Conservation (phyloP, 2,888 invertebrate species). For the Drosophila rellima region DNA sequence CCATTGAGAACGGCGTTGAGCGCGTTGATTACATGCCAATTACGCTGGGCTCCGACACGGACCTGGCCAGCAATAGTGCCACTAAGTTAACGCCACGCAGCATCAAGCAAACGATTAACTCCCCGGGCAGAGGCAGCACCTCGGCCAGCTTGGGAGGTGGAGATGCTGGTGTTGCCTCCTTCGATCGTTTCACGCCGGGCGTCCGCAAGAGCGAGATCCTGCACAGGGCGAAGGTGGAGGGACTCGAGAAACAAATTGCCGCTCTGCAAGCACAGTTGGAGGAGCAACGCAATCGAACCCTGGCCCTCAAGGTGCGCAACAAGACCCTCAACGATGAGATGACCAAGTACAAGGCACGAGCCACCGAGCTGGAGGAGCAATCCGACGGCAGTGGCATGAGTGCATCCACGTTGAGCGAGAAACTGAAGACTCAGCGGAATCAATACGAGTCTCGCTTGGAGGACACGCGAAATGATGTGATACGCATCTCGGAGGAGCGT, state of each 20-base stretch:
- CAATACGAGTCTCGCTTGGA: conserved; percentile 80
- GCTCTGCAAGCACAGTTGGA: conserved; percentile 87
- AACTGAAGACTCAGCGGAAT: conserved; percentile 75
- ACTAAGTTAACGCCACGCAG: conserved; percentile 25
- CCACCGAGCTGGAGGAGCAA: conserved; percentile 88
- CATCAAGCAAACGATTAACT: conserved; percentile 8
- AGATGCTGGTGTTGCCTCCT: conserved; percentile 38
- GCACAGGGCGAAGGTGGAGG: conserved; percentile 87
- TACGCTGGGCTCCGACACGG: conserved; percentile 51
- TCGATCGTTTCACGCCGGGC: conserved; percentile 81
- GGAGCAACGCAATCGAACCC: conserved; percentile 88
- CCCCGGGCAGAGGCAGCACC: conserved; percentile 35
- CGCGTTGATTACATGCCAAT: conserved; percentile 62
- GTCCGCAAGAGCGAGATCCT: conserved; percentile 87
- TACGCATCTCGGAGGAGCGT: conserved; percentile 62
- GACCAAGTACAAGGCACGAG: conserved; percentile 87
- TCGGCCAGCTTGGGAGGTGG: conserved; percentile 40
- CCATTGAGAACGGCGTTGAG: conserved; percentile 59
- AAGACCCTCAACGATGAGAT: conserved; percentile 90
- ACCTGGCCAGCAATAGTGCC: conserved; percentile 18
- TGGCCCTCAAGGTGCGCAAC: conserved; percentile 89
- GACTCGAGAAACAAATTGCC: conserved; percentile 88
- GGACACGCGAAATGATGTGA: conserved; percentile 71
- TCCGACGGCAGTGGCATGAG: conserved; percentile 88
- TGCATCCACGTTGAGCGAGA: conserved; percentile 88